Percentiles rank a stretch among this genome's conserved stretches.
phyloP scores from a whole-genome alignment of 2,888 invertebrate genomes.

The Drosophila conformis region DNA sequence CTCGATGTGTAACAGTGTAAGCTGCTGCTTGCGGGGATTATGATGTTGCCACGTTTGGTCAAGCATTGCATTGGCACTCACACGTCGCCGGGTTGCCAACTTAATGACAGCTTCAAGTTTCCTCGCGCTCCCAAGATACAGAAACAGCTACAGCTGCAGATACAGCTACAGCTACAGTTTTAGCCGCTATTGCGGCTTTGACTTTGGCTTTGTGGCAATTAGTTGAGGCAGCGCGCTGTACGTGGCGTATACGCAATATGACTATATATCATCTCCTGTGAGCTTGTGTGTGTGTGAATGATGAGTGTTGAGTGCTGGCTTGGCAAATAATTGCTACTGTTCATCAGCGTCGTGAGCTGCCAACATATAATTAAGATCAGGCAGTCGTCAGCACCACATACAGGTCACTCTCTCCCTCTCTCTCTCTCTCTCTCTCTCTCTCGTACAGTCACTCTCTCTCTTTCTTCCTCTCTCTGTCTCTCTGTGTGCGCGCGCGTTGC shows the following conservation, averaged over 20 bases:
- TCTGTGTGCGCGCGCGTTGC: not conserved
- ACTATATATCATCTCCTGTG: constrained; percentile 65
- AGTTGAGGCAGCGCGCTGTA: constrained; percentile 47
- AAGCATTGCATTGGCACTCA: constrained; percentile 61
- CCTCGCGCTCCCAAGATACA: constrained; percentile 31
- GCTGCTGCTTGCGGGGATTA: constrained; percentile 57
- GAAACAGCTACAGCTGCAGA: constrained; percentile 9
- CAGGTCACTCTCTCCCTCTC: constrained; percentile 51
- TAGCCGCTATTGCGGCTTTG: constrained; percentile 46
- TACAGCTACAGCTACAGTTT: constrained; percentile 13
- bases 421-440: not conserved
- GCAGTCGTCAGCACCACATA: constrained; percentile 37
- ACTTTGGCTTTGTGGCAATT: constrained; percentile 56
- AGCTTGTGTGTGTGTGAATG: constrained; percentile 36
- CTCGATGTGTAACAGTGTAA: constrained; percentile 31
- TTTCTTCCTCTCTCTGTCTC: not conserved
- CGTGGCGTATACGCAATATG: constrained; percentile 72
- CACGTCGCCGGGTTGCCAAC: constrained; percentile 62
- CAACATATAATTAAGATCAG: constrained; percentile 75
- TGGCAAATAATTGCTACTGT: constrained; percentile 78
- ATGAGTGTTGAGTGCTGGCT: constrained; percentile 71
- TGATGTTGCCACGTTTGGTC: constrained; percentile 64
- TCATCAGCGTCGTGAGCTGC: constrained; percentile 65
- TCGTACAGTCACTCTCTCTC: constrained; percentile 1
- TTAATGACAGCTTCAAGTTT: constrained; percentile 78